A percentile compares a stretch with the other conserved stretches of the same genome.
These are phyloP conservation scores for Dusona sp. DNA, from an alignment of 2,888 invertebrate species.

Conservation along the genomic window DNA sequence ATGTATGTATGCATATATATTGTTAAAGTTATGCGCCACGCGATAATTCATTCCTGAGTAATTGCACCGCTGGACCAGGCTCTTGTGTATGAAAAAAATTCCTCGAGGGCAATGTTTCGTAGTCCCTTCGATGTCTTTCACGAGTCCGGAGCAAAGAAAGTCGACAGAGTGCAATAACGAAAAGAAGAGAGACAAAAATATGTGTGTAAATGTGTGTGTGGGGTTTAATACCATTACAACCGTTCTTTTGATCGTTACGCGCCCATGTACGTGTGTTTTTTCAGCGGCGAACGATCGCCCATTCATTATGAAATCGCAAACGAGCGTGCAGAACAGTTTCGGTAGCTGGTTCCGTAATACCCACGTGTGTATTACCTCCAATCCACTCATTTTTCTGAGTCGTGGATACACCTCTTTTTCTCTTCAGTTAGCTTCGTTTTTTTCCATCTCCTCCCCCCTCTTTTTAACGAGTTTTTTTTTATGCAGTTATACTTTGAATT, in stretches of 20 bases:
- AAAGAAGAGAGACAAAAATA: background rate
- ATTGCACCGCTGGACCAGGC: conserved; percentile 74
- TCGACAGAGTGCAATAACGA: conserved; percentile 20
- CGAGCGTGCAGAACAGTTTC: conserved; percentile 70
- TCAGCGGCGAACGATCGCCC: conserved; percentile 65
- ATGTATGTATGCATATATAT: conserved; percentile 63
- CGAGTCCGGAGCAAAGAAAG: conserved; percentile 33
- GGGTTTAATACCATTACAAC: conserved; percentile 38
- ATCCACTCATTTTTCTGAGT: conserved; percentile 44
- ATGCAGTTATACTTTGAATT: background rate
- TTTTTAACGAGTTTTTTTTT: background rate
- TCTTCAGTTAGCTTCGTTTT: conserved; percentile 25
- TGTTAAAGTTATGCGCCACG: conserved; percentile 63
- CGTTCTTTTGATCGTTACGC: conserved; percentile 61
- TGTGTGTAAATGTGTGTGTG: conserved; percentile 26
- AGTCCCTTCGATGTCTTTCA: conserved; percentile 54
- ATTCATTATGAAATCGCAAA: conserved; percentile 75
- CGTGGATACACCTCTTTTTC: conserved; percentile 35
- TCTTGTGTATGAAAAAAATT: conserved; percentile 42
- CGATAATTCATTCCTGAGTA: conserved; percentile 80
- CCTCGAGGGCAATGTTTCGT: conserved; percentile 55
- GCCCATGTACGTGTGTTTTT: conserved; percentile 52
- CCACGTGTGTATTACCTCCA: conserved; percentile 64
- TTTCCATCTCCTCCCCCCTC: background rate
- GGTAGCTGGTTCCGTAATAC: conserved; percentile 71